Conservation (phyloP, 2,888 invertebrate species). For the Mycogona germanica region DNA sequence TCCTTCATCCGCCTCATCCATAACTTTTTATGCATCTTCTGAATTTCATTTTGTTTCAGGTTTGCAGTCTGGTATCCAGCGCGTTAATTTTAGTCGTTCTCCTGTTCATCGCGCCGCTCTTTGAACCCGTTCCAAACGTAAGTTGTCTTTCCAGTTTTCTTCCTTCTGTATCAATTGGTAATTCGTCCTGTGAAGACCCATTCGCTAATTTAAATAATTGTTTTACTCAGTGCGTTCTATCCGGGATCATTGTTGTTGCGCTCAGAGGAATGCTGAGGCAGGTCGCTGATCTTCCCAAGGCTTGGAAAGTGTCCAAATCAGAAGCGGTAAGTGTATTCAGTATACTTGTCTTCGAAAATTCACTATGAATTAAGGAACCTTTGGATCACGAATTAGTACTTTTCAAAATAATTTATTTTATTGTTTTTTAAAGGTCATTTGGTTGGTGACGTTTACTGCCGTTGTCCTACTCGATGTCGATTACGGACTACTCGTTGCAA, state of each 20-base stretch:
- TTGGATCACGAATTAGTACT: no score
- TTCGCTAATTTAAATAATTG: conserved; percentile 1
- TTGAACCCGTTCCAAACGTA: conserved; percentile 68
- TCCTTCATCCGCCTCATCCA: no score
- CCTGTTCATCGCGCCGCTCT: conserved; percentile 76
- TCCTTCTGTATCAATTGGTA: background rate
- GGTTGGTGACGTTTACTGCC: conserved; percentile 62
- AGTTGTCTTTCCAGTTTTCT: conserved; percentile 26
- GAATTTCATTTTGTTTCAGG: conserved; percentile 13
- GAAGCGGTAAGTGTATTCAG: conserved; percentile 51
- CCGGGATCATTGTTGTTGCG: conserved; percentile 68
- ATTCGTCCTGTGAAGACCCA: background rate
- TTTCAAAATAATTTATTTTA: background rate
- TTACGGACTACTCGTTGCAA: conserved; percentile 61
- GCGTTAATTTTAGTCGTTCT: conserved; percentile 59
- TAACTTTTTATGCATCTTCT: background rate
- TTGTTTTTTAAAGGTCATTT: conserved; percentile 39
- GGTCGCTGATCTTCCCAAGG: conserved; percentile 50
- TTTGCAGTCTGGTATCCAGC: conserved; percentile 69
- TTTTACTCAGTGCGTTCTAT: conserved; percentile 52
- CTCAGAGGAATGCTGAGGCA: conserved; percentile 66
- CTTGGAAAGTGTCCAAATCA: conserved; percentile 61
- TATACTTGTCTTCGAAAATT: no score
- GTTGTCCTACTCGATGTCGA: conserved; percentile 69
- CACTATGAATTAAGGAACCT: no score